phyloP scores from a whole-genome alignment of 2,888 invertebrate species.

The Himalopsyche anomala region DNA sequence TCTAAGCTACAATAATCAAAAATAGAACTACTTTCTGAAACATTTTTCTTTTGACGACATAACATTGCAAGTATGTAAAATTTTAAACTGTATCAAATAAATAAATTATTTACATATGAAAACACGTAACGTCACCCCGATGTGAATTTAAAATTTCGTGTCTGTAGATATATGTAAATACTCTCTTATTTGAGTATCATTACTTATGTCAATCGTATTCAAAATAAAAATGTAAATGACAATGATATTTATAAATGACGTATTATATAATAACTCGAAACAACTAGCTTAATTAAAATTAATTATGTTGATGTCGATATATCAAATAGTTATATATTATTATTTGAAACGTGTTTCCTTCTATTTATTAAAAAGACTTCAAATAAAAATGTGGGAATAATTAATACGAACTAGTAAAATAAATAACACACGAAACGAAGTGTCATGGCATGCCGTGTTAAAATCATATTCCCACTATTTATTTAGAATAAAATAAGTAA shows the following conservation, averaged over 20 bases:
- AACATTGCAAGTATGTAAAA: too few relatives aligned
- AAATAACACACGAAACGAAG: neutral
- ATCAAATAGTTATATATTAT: neutral
- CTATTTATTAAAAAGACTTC: neutral
- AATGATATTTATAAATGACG: neutral
- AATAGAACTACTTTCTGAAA: too few relatives aligned
- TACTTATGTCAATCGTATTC: too few relatives aligned
- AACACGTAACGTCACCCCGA: too few relatives aligned
- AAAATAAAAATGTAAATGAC: neutral
- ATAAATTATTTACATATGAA: too few relatives aligned
- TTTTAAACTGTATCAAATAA: too few relatives aligned
- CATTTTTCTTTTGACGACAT: too few relatives aligned
- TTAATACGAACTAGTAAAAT: neutral
- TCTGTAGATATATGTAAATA: too few relatives aligned
- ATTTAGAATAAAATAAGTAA: neutral
- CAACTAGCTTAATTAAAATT: slow-evolving; percentile 1
- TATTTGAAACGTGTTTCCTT: neutral
- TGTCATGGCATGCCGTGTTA: neutral
- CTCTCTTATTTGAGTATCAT: too few relatives aligned
- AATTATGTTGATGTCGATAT: slow-evolving; percentile 4
- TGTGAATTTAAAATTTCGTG: too few relatives aligned
- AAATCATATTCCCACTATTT: neutral
- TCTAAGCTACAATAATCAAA: too few relatives aligned
- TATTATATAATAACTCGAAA: neutral
- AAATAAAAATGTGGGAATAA: neutral